phyloP scores from a whole-genome alignment of 2,113 vertebrate genomes.

The Tachysurus vachellii region DNA sequence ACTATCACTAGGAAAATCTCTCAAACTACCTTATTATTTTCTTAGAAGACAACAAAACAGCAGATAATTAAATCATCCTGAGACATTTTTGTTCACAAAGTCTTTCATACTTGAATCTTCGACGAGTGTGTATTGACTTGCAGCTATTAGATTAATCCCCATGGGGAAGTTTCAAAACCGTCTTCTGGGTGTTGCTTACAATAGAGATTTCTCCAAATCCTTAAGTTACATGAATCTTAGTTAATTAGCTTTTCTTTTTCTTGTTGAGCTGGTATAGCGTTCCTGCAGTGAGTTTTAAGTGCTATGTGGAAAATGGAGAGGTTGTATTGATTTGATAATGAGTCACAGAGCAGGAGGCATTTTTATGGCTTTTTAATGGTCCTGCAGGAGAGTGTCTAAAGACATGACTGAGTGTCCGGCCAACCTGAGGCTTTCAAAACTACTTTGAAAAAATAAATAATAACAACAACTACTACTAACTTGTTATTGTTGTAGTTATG shows the following conservation, averaged over 20 bases:
- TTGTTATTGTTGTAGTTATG: neutral
- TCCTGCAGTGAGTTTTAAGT: constrained; percentile 25
- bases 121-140: neutral
- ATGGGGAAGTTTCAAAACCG: neutral
- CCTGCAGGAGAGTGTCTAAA: constrained; percentile 5
- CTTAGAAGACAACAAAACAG: neutral
- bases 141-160: neutral
- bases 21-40: neutral
- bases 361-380: constrained; percentile 44
- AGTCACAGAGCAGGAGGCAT: constrained; percentile 29
- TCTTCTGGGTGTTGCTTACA: neutral
- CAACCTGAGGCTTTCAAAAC: neutral
- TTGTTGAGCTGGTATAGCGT: constrained; percentile 19
- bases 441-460: neutral
- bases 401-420: neutral
- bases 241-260: constrained; percentile 30
- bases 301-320: constrained; percentile 8
- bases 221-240: constrained; percentile 25
- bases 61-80: neutral
- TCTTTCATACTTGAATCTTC: neutral
- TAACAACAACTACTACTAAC: neutral
- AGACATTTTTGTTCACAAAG: neutral
- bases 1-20: neutral
- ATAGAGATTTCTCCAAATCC: neutral
- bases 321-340: constrained; percentile 39